These are phyloP conservation scores for Arizona elegans DNA, from an alignment of 2,113 vertebrate species.

Conservation along the genomic window DNA sequence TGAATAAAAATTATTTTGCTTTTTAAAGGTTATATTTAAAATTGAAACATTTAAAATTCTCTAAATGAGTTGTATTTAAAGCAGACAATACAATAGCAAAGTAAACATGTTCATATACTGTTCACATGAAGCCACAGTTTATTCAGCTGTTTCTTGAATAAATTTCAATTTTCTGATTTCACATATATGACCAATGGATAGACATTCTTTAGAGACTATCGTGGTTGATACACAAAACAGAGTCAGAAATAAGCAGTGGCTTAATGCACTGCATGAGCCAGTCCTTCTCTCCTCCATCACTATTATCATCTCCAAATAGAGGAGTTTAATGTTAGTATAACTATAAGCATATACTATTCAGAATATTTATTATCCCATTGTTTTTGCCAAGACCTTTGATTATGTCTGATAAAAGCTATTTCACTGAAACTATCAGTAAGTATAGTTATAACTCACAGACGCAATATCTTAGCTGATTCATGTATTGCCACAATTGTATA, in stretches of 20 bases:
- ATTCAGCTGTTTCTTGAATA: neutral
- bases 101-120: neutral
- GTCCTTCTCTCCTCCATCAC: neutral
- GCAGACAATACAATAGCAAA: neutral
- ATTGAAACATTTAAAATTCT: neutral
- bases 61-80: neutral
- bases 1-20: neutral
- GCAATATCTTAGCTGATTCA: neutral
- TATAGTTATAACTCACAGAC: neutral
- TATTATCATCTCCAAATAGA: neutral
- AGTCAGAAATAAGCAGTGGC: neutral
- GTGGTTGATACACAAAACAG: neutral
- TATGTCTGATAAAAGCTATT: neutral
- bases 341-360: neutral
- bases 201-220: neutral
- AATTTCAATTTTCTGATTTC: neutral
- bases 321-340: neutral
- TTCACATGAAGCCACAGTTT: neutral
- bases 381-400: neutral
- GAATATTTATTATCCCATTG: neutral
- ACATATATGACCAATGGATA: neutral
- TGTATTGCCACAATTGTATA: neutral
- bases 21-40: neutral
- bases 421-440: neutral
- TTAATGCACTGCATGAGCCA: neutral